Base-by-base conservation (phyloP, 2,888 invertebrate genomes). In the Hedychridium roseum region DNA sequence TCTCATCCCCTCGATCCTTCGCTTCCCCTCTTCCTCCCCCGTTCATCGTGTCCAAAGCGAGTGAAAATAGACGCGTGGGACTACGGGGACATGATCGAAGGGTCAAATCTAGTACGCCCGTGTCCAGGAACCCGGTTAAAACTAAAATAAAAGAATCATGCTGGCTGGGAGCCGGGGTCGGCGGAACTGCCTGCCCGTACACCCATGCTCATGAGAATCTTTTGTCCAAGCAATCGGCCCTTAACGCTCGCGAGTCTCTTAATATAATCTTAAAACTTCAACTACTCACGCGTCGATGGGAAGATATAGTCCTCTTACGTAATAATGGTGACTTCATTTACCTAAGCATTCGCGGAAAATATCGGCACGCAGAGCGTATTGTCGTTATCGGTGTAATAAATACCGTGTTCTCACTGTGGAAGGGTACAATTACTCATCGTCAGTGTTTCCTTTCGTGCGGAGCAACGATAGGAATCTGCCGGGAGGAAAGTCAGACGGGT, bases 101-200 rank as follows among this genome's bases (percentile, higher is more conserved):
- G 59, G 54, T 54, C 51, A 51, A 62, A 66, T 64, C 57, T 64
- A 64, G 66, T 57, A 60, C 60, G 67, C 60, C 53, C 57, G 62
- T 58, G 68, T 56, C 54, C 61, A 53, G 50, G 56, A 62, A 57
- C 56, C 53, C 52, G 59, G 58, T 49, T 48, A 51, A 66, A 76
- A 78, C 68, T 76, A 68, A 73, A 74, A 74, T 72, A 76, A 70
- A 77, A 78, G 74, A 72, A 76, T 70, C 71, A 76, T 78, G 78
- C 77, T 76, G 78, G 78, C 68, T 66, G 66, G 70, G 72, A 70
- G 53, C 50, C 56, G 43, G 27, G 37, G 43, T 54, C 45, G 51
- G 37, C 49, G 39, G 55, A 60, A 60, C 60, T 64, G 54, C 53
- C 48, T 53, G 50, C 34, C 48, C 44, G 52, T 15, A 28, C 15